Base-by-base conservation (phyloP, 2,888 invertebrate genomes). In the Synanthedon myopaeformis region DNA sequence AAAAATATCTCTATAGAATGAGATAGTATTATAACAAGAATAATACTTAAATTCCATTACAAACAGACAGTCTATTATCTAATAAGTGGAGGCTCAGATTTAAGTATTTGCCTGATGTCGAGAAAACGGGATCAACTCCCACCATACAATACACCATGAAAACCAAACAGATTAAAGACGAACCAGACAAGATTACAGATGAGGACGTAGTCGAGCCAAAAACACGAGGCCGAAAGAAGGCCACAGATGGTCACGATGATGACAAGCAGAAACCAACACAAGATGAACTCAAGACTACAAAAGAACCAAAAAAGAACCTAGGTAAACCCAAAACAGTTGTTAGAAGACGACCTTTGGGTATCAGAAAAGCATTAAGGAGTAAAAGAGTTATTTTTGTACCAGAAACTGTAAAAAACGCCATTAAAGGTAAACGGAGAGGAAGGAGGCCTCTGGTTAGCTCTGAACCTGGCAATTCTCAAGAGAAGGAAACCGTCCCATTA, bases 101-200 rank as follows among this genome's bases (percentile, higher is more conserved):
- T 52, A 62, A 74, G 66, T 60, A 61, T 70, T 64, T 76, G 76
- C 85, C 87, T 86, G 72, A 87, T 87, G 87, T 85, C 87, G 83
- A 74, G 76, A 72, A 70, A 76, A 84, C 82, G 77, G 81, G 79
- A 70, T 65, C 66, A 68, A 67, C 73, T 79, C 76, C 81, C 79
- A 77, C 77, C 76, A 75, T 69, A 84, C 82, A 87, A 85, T 85
- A 84, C 86, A 87, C 76, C 79, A 87, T 87, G 87, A 87, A 87
- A 81, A 86, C 88, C 63, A 88, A 87, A 72, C 86, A 87, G 69
- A 62, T 64, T 55, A 87, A 86, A 69, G 86, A 86, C 57, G 87
- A 86, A 61, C 69, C 72, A 57, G 86, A 86, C 57, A 84, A 83
- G 74, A 76, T 76, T 66, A 72, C 76, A 4, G 87, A 87, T 78